Conservation (phyloP, 2,113 vertebrate species). For the Carassius carassius region DNA sequence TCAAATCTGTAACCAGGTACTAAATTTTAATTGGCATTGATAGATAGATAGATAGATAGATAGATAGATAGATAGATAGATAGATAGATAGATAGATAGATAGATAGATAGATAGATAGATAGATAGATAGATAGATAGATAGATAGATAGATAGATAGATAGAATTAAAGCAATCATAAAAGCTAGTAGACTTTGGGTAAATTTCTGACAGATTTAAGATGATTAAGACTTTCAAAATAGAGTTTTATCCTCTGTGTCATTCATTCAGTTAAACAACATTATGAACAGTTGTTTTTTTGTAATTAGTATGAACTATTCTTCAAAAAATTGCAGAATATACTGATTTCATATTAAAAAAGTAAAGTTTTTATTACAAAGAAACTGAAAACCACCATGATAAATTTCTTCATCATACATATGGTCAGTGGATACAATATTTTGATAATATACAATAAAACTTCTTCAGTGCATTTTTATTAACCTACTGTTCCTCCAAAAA, state of each 20-base stretch:
- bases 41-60: too few relatives aligned
- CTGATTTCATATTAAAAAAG: background rate
- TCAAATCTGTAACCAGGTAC: background rate
- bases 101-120: too few relatives aligned
- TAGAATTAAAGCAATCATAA: too few relatives aligned
- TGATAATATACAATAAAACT: background rate
- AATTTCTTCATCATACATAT: background rate
- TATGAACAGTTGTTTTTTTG: background rate
- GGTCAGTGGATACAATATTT: background rate
- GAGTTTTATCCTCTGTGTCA: slow-evolving; percentile 10
- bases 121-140: too few relatives aligned
- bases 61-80: too few relatives aligned
- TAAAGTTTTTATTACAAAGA: background rate
- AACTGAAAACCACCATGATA: background rate
- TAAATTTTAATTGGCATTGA: background rate
- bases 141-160: too few relatives aligned
- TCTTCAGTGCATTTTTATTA: background rate
- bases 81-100: too few relatives aligned
- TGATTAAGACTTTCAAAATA: slow-evolving; percentile 9
- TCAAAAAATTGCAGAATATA: background rate
- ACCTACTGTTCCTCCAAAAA: background rate
- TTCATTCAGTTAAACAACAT: slow-evolving; percentile 3
- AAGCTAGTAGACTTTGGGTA: slow-evolving; percentile 13
- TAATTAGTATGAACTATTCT: background rate
- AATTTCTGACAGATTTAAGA: slow-evolving; percentile 6